Evolutionary conservation across 1,140 invertebrate species (phyloP).

Genomic region (Rhopalosiphum padi): DNA sequence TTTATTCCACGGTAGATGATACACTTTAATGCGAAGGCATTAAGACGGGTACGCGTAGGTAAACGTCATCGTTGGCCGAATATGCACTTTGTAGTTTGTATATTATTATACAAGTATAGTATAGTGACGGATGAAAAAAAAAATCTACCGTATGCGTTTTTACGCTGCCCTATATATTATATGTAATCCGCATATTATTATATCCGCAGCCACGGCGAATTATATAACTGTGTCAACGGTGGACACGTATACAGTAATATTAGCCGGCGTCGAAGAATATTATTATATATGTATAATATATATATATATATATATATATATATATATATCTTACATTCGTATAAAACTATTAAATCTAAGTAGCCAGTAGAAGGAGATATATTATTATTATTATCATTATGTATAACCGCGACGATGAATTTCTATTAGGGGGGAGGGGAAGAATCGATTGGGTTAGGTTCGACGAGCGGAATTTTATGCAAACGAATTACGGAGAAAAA

Average conservation of each 20-base stretch:
- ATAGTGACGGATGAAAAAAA: not conserved
- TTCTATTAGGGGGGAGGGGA: too few relatives aligned
- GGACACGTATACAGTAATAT: not conserved
- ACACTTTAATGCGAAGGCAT: conserved; percentile 32
- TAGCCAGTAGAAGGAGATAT: not conserved
- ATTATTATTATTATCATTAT: not conserved
- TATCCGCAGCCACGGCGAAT: not conserved
- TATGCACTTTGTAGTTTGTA: not conserved
- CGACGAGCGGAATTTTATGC: not conserved
- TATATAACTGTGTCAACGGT: not conserved
- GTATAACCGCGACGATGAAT: not conserved
- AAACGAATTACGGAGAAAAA: not conserved
- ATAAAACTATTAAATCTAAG: too few relatives aligned
- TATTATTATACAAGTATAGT: not conserved
- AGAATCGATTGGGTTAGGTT: not conserved
- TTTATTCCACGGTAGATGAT: conserved; percentile 4
- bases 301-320: too few relatives aligned
- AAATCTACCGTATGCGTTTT: not conserved
- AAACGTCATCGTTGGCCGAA: not conserved
- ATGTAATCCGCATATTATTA: not conserved
- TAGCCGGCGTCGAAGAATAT: not conserved
- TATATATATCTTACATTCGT: too few relatives aligned
- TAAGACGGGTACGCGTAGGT: not conserved
- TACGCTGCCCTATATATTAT: not conserved
- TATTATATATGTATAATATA: too few relatives aligned